Evolutionary conservation across 2,888 invertebrate species (phyloP), one percentile per base, ranked within the genome.

Genomic region (Amblyteles armatorius): DNA sequence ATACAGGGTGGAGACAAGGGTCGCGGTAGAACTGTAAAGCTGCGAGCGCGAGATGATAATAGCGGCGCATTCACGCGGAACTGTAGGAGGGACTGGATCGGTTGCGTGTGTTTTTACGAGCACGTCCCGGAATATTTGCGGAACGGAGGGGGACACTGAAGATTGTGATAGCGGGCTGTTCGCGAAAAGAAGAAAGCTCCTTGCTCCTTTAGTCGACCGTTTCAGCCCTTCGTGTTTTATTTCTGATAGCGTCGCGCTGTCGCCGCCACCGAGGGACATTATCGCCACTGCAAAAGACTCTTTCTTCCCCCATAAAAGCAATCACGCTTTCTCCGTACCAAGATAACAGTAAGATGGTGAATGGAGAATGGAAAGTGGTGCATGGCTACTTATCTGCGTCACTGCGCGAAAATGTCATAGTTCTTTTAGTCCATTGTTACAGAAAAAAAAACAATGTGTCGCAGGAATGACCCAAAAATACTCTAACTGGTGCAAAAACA

Each of bases 241-340:
- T 92, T 92, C 93, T 92, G 93, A 93, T 93, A 93, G 93, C 93
- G 91, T 90, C 91, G 90, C 88, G 85, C 87, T 87, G 88, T 87
- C 91, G 90, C 88, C 86, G 67, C 69, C 87, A 86, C 88, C 89
- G 88, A 89, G 90, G 91, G 92, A 93, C 94, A 94, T 94, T 94
- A 94, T 94, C 93, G 92, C 92, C 88, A 90, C 91, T 90, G 92
- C 93, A 92, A 94, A 94, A 92, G 94, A 93, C 93, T 93, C 92
- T 94, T 93, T 94, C 94, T 93, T 93, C 93, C 93, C 93, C 93
- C 92, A 93, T 93, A 94, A 94, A 94, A 92, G 93, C 93, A 94
- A 94, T 94, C 94, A 93, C 92, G 93, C 92, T 92, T 93, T 94
- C 93, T 92, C 91, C 92, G 91, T 87, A 88, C 90, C 90, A 90